Evolutionary conservation across 2,888 invertebrate species (phyloP), one percentile per base, ranked within the genome.

Genomic region (Drepanosiphum platanoidis): DNA sequence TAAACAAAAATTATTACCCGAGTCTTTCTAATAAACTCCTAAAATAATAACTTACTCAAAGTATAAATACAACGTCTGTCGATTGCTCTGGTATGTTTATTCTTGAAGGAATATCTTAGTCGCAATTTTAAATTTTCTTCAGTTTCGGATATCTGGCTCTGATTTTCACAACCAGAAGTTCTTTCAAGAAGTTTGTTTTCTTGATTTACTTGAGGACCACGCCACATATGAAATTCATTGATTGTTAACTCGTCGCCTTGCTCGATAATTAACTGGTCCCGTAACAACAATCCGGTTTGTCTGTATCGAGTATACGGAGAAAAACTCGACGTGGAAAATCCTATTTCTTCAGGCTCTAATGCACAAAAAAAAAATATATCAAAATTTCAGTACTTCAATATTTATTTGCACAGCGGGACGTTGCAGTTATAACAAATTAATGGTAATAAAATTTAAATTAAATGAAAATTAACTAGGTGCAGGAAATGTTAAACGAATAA

Each of bases 271-370:
- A 84, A 18, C 11, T 75, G 66, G 3, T 84, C 75, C 9, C 66
- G 27, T 77, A 84, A 70, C 30, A 84, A 70, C 22, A 84, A 58
- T 32, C 84, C 84, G 32, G 52, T 75, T 32, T 84, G 84, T 39
- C 34, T 68, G n/a, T 77, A 84, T 30, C 66, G 52, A 32, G 84
- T 84, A 30, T 15, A 34, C n/a, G 84, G 77, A 1, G 66, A 52
- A 68, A 2, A 27, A n/a, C 66, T 68, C 15, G 75, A 66, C 1
- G 84, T 84, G 0, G 84, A 84, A 77, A 84, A 84, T 30, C 84
- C 84, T 30, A 77, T 68, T 34, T 32, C 5, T 58, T 52, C 52
- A 52, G 27, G 0, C 4, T 52, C 80, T 58, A 70, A 34, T 5
- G 5, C 5, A 34, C 32, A 79, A 46, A 46, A 27, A 46, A 46